phyloP scores from a whole-genome alignment of 2,113 vertebrate genomes.

The Takifugu flavidus region DNA sequence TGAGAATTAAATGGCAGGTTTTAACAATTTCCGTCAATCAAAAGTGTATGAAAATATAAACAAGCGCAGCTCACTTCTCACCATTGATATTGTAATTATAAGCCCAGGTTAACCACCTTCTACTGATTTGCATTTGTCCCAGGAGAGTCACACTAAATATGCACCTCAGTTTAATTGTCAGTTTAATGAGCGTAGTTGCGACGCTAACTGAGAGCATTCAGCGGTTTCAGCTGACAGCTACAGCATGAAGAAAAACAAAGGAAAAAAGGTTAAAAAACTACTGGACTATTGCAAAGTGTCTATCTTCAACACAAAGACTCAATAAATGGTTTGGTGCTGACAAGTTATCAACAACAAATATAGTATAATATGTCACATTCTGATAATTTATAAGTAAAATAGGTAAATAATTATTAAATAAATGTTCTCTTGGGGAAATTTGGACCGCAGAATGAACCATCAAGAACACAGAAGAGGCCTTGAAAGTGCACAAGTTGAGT shows the following conservation, averaged over 20 bases:
- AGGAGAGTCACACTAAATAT: conserved; percentile 14
- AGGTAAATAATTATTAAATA: background rate
- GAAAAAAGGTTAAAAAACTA: background rate
- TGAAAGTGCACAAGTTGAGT: conserved; percentile 14
- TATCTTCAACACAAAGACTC: no score
- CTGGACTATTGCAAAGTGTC: no score
- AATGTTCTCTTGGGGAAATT: background rate
- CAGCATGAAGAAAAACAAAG: background rate
- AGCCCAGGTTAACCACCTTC: conserved; percentile 3
- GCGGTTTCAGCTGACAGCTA: background rate
- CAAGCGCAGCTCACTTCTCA: background rate
- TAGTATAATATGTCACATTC: background rate
- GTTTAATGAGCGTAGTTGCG: background rate
- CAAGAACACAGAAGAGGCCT: conserved; percentile 10
- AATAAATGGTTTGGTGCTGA: no score
- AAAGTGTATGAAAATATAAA: background rate
- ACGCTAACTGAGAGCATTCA: background rate
- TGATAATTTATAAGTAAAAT: background rate
- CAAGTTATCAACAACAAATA: no score
- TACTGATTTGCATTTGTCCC: conserved; percentile 23
- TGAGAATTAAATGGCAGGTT: no score
- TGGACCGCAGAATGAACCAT: conserved; percentile 1
- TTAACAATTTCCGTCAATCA: conserved; percentile 4
- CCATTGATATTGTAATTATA: conserved; percentile 10
- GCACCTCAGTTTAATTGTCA: background rate